Conservation (phyloP, 2,113 vertebrate genomes). For the Probosciger aterrimus region DNA sequence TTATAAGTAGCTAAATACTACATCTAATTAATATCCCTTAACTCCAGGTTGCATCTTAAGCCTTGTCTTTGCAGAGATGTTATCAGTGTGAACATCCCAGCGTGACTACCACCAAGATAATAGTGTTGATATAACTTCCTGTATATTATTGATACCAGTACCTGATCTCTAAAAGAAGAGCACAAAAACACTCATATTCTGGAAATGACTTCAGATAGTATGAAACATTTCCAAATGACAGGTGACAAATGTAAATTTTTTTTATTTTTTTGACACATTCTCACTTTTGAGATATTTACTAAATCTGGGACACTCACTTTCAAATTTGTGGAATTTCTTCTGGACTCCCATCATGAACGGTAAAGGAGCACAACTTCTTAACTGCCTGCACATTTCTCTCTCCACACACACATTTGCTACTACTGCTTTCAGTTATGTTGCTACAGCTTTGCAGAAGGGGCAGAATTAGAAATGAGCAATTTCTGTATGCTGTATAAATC, state of each 20-base stretch:
- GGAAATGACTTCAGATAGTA: not conserved
- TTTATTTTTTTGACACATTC: not conserved
- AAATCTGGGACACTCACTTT: not conserved
- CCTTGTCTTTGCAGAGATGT: not conserved
- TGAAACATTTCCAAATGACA: not conserved
- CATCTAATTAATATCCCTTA: not conserved
- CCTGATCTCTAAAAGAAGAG: not conserved
- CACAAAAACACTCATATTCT: not conserved
- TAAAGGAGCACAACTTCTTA: not conserved
- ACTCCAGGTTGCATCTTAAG: not conserved
- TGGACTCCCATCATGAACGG: not conserved
- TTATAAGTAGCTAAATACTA: not conserved
- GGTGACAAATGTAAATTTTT: not conserved
- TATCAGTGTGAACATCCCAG: not conserved
- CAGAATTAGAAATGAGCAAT: not conserved
- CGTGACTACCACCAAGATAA: not conserved
- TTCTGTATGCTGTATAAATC: not conserved
- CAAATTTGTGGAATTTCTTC: accelerated
- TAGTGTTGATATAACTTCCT: not conserved
- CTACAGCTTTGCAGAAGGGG: not conserved
- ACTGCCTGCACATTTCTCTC: not conserved
- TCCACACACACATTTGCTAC: accelerated
- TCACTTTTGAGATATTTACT: not conserved
- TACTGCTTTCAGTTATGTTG: not conserved
- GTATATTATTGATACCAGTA: not conserved